Base-by-base conservation (phyloP, 2,113 vertebrate species). In the Scytalopus superciliaris region DNA sequence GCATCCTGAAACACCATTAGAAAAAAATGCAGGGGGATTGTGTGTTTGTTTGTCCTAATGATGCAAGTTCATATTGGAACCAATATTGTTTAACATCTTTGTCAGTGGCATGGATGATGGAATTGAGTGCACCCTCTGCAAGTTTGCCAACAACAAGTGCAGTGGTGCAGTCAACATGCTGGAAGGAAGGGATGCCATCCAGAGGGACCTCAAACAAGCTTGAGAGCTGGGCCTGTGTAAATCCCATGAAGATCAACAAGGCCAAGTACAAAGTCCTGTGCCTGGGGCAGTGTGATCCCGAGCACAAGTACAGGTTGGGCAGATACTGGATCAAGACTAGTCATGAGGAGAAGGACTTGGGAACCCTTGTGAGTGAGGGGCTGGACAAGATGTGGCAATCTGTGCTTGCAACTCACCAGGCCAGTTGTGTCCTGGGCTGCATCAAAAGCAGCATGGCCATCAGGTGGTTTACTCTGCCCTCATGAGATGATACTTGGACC, bases 101-200 rank as follows among this genome's bases (percentile, higher is more conserved):
- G 25, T 49, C 17, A 35, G 59, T 0, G 0, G 13, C 31, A 9
- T 13, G 24, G 63, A 42, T 18, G 31, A 9, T 47, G 55, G 25
- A 21, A 62, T 62, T 14, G 22, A 47, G 30, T 57, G 17, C 47
- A 55, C 17, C 17, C 40, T 47, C 52, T 31, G 21, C n/a, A 47
- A 23, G 63, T 42, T 76, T 62, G 17, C n/a, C 25, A 19, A 24
- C 0, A 0, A 35, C n/a, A 35, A 31, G 17, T 55, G 63, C 24
- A 50, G 12, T 47, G 30, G n/a, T 40, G 12, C 19, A 12, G 25
- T 22, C 12, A 35, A 64, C 11, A 89, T 3, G 3, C 30, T 23
- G 21, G 62, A 64, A 21, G 40, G 62, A 64, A 23, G 30, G 19
- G 14, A 64, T 44, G 62, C 17, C 40, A 11, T 64, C 13, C 40